Evolutionary conservation across 2,888 invertebrate species (phyloP), one percentile per base, ranked within the genome.

Genomic region (Cerastis leucographa): DNA sequence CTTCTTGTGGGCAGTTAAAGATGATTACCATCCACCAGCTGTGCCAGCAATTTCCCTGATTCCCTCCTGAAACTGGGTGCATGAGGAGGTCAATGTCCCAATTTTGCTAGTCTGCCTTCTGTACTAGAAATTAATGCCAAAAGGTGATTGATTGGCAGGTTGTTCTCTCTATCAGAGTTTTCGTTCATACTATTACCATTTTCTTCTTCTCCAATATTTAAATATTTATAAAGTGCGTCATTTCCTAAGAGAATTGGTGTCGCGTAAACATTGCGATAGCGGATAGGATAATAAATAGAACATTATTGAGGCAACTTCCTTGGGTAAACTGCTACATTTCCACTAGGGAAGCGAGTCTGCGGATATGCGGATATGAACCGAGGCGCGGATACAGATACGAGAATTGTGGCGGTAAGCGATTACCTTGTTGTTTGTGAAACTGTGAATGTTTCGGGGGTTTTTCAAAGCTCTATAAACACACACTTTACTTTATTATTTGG

Each of bases 271-370:
- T 81, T 78, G 67, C 51, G 72, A 83, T 74, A 76, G 80, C 69
- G 44, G 67, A 65, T 76, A 75, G 78, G 74, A 87, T 87, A 88
- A 83, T 88, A 87, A 87, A 88, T 85, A 76, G 65, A 83, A 83
- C 74, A 80, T 87, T 85, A 85, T 74, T 81, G 85, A 66, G 74
- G 81, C 76, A 72, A 78, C 80, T 85, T 85, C 89, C 87, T 71
- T 72, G 74, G 70, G 64, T 67, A 75, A 80, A 81, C 87, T 79
- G 78, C 83, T 75, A 84, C 76, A 84, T 84, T 85, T 87, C 69
- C 76, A 76, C 65, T 88, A 87, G 83, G 79, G 89, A 83, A 70
- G 89, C 72, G 75, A 74, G 67, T 67, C 74, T 59, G 80, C 77
- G 74, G 81, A 80, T 74, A 76, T 64, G 19, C 67, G 72, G 72